Conservation (phyloP, 1,140 invertebrate species). For the Hycleus phaleratus region DNA sequence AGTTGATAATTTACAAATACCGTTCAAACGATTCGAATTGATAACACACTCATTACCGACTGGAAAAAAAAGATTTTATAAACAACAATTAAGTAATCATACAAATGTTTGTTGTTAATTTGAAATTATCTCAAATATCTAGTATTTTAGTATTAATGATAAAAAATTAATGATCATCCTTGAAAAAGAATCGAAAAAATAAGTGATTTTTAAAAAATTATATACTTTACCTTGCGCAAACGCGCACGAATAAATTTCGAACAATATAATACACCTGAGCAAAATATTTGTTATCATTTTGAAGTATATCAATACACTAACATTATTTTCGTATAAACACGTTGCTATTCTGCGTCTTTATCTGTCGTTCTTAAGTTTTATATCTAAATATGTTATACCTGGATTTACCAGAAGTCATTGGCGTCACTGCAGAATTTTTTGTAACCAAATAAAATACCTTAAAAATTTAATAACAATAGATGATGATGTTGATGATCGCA, state of each 20-base stretch:
- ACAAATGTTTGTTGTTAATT: neutral
- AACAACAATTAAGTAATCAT: neutral
- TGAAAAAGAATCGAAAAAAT: neutral
- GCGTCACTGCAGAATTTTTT: conserved; percentile 16
- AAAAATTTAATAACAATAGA: neutral
- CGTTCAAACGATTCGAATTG: conserved; percentile 21
- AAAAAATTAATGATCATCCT: neutral
- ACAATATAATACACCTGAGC: conserved; percentile 7
- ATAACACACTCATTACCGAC: conserved; percentile 28
- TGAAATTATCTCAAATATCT: neutral
- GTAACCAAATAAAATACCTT: neutral
- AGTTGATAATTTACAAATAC: conserved; percentile 28
- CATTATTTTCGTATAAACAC: conserved; percentile 5
- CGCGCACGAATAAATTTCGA: conserved; percentile 6
- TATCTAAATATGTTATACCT: conserved; percentile 8
- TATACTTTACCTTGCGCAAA: conserved; percentile 14
- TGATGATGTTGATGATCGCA: neutral
- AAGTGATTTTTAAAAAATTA: neutral
- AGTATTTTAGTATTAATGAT: neutral
- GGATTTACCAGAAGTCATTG: conserved; percentile 16
- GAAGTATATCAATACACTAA: conserved; percentile 11
- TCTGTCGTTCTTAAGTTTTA: conserved; percentile 8
- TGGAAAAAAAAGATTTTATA: conserved; percentile 9
- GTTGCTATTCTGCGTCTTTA: conserved; percentile 7
- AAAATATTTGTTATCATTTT: conserved; percentile 12